Conservation (phyloP, 2,797 vertebrate genomes). For the Gymnoscopelus braueri region DNA sequence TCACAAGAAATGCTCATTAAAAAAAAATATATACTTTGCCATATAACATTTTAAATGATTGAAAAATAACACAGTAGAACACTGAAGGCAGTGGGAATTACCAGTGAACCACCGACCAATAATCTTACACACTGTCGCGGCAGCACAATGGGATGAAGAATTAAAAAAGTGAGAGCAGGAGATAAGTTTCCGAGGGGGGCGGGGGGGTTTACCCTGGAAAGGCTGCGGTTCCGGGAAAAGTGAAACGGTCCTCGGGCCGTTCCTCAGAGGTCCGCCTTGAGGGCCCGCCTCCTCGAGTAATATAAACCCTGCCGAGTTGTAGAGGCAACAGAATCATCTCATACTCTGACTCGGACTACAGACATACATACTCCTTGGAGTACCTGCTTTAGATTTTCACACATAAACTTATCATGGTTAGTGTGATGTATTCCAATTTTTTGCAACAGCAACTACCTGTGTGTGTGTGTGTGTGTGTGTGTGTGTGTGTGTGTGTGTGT, state of each 20-base stretch:
- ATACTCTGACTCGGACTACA: conserved; percentile 6
- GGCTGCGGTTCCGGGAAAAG: conserved; percentile 56
- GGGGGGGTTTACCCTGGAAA: conserved; percentile 62
- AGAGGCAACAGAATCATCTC: conserved; percentile 30
- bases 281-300: not conserved
- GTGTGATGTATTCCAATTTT: conserved; percentile 11
- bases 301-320: conserved; percentile 40
- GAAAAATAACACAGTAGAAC: too few relatives aligned
- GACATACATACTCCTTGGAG: conserved; percentile 2
- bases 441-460: not conserved
- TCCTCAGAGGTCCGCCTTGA: not conserved
- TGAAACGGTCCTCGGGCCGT: not conserved
- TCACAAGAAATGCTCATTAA: too few relatives aligned
- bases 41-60: too few relatives aligned
- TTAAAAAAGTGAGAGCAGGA: conserved; percentile 11
- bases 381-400: conserved; percentile 3
- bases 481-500: not conserved
- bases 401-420: conserved; percentile 67
- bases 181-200: conserved; percentile 20
- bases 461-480: too few relatives aligned
- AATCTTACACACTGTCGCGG: too few relatives aligned
- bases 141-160: not conserved
- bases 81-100: too few relatives aligned
- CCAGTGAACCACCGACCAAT: too few relatives aligned
- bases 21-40: too few relatives aligned